Base-by-base conservation (phyloP, 2,113 vertebrate genomes). In the Arothron firmamentum region DNA sequence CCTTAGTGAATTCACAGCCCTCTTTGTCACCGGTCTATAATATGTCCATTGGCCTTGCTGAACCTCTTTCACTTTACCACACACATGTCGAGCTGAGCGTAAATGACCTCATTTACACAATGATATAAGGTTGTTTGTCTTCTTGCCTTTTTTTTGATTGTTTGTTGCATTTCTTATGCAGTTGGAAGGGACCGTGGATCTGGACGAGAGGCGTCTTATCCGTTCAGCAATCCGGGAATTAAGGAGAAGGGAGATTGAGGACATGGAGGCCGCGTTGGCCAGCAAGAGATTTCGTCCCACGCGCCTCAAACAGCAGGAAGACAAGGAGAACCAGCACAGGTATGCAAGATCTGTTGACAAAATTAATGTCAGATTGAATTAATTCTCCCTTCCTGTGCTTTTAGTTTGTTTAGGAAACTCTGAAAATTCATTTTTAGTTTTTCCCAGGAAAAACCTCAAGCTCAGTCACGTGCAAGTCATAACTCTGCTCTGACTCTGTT, bases 251-350 rank as follows among this genome's bases (percentile, higher is more conserved):
- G 95, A 99, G 89, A 89, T 98, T 14, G 92, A 96, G 75, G 88
- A 88, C 10, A 93, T 95, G 49, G 96, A 97, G 68, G 96, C 94
- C 25, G 90, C 92, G 0, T 78, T 99, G 86, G 94, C 95, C 4
- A 96, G 94, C 62, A 99, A 99, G 71, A 93, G 96, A 19, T 97
- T 96, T 87, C 91, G 96, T 19, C 85, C 92, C 0, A 93, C 94
- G 38, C 90, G 85, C 0, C 70, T 88, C 58, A 81, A 85, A 67
- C 87, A 85, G 49, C 89, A 91, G 85, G 94, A 97, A 19, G 72
- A 99, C 89, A 99, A 99, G 75, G 96, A 99, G 86, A 99, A 99
- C 72, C 94, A 93, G 86, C 91, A 93, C 31, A 91, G 88, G 96
- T 97, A 47, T 13, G 13, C 43, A 15, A 46, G 17, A 15, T 17